These are phyloP conservation scores for Syngnathoides biaculeatus DNA, from an alignment of 2,113 vertebrate species.

Conservation along the genomic window DNA sequence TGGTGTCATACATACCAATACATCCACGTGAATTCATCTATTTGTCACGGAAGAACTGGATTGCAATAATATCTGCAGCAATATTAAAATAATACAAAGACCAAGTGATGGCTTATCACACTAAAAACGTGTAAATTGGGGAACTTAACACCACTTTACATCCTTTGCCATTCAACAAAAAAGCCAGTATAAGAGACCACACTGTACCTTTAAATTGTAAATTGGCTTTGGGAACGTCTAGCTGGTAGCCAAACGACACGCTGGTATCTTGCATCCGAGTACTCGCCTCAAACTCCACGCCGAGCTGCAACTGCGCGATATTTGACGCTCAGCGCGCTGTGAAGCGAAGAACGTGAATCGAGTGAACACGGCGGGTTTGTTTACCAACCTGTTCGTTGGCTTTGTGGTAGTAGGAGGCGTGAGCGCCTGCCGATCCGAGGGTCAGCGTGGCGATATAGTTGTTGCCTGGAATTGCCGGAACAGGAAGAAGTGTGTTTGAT, in stretches of 20 bases:
- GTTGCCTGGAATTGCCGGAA: slow-evolving; percentile 62
- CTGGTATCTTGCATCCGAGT: slow-evolving; percentile 85
- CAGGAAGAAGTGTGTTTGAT: no score
- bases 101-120: no score
- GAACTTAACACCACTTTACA: background rate
- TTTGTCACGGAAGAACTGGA: no score
- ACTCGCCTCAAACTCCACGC: slow-evolving; percentile 88
- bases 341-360: background rate
- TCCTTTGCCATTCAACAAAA: background rate
- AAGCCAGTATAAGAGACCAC: background rate
- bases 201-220: slow-evolving; percentile 85
- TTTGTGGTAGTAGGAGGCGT: slow-evolving; percentile 89
- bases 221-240: slow-evolving; percentile 88
- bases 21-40: no score
- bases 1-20: no score
- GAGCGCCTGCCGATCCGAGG: slow-evolving; percentile 81
- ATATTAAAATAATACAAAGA: no score
- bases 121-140: no score
- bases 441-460: slow-evolving; percentile 84
- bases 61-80: no score
- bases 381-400: slow-evolving; percentile 82
- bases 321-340: background rate
- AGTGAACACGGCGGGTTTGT: background rate
- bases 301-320: slow-evolving; percentile 80
- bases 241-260: slow-evolving; percentile 84